Base-by-base conservation (phyloP, 1,140 invertebrate genomes). In the Tetramorium simillimum region DNA sequence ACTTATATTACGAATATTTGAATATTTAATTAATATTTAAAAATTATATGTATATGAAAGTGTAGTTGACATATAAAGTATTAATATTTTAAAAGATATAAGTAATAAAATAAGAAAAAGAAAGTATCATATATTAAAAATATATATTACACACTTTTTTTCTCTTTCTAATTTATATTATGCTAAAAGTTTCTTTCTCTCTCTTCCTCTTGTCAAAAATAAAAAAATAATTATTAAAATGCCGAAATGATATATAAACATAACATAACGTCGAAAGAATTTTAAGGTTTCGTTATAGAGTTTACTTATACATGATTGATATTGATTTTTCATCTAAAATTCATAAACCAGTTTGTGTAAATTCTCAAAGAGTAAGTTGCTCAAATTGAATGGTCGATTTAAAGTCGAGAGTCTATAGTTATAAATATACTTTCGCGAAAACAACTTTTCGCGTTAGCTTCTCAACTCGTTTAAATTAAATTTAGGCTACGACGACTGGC, bases 401-500 rank as follows among this genome's bases (percentile, higher is more conserved):
- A 21, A 49, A 53, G 62, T 4, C 53, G 28, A 62, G n/a, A 69
- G 70, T 58, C 73, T 72, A 46, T 14, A 16, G 88, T 90, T 90
- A 90, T 85, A 90, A 90, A 90, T 90, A 89, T 46, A 73, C 67
- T 85, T 87, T 49, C 78, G 60, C 86, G 75, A 89, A 90, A 89
- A 90, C 89, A 88, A 90, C 88, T 89, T 28, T 90, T 90, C 88
- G 4, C 33, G 78, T 87, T 89, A 90, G 88, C 75, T 85, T 89
- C 76, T 89, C 81, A 73, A 89, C 85, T 90, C 88, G 88, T 85
- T 90, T 63, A 88, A 90, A 90, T 90, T 90, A 90, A 89, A 90
- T 85, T 87, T 56, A 28, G 78, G 62, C 80, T 70, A 58, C 62
- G 43, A 81, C 21, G 62, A 53, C 51, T 69, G 62, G 78, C 67